phyloP scores from a whole-genome alignment of 2,888 invertebrate genomes.

The Agrotis exclamationis region DNA sequence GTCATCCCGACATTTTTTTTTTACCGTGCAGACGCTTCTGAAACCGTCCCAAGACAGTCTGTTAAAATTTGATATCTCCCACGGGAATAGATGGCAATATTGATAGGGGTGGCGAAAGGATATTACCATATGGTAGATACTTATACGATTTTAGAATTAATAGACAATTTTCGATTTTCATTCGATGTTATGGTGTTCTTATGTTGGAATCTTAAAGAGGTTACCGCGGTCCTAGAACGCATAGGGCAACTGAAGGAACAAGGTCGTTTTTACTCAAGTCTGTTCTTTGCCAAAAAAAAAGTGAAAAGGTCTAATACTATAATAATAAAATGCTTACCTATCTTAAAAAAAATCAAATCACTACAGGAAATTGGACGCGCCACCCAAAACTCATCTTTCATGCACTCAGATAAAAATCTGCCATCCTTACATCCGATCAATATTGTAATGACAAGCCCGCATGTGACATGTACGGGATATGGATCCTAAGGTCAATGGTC shows the following conservation, averaged over 20 bases:
- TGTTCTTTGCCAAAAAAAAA: too few species aligned
- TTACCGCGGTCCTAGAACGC: too few species aligned
- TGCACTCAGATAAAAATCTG: slow-evolving; percentile 13
- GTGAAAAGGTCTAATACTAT: too few species aligned
- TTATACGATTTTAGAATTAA: too few species aligned
- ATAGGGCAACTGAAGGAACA: too few species aligned
- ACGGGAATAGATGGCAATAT: slow-evolving; percentile 37
- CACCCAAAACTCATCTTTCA: slow-evolving; percentile 11
- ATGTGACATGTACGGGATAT: slow-evolving; percentile 55
- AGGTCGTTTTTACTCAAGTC: too few species aligned
- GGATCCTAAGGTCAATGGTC: slow-evolving; percentile 54
- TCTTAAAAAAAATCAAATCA: neutral
- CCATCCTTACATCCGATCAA: slow-evolving; percentile 56
- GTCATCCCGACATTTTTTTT: slow-evolving; percentile 52
- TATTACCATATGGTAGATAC: too few species aligned
- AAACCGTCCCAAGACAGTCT: slow-evolving; percentile 42
- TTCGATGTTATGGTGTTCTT: too few species aligned
- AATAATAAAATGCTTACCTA: too few species aligned
- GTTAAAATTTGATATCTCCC: slow-evolving; percentile 59
- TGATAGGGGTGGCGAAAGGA: slow-evolving; percentile 44
- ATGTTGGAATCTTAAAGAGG: too few species aligned
- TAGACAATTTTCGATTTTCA: too few species aligned
- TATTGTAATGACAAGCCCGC: slow-evolving; percentile 56
- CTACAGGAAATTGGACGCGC: slow-evolving; percentile 24
- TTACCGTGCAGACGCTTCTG: slow-evolving; percentile 38